phyloP scores from a whole-genome alignment of 2,888 invertebrate genomes.

The Rhimphoctona megacephalus region DNA sequence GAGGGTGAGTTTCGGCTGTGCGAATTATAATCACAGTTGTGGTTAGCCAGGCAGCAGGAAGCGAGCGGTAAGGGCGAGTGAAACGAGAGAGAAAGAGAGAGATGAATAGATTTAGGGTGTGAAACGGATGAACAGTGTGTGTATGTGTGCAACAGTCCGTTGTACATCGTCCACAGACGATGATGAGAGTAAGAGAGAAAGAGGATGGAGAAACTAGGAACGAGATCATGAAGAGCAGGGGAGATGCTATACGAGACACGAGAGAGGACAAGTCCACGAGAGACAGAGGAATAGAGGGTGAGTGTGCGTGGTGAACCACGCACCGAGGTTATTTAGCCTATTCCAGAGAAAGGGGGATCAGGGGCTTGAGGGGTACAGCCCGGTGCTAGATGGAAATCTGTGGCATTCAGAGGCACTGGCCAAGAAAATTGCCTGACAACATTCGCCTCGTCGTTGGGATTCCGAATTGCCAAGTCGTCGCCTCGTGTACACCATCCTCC shows the following conservation, averaged over 20 bases:
- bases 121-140: slow-evolving; percentile 55
- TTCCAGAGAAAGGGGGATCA: slow-evolving; percentile 53
- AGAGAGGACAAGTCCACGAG: slow-evolving; percentile 48
- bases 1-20: slow-evolving; percentile 76
- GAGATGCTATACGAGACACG: slow-evolving; percentile 37
- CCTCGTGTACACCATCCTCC: slow-evolving; percentile 18
- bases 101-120: slow-evolving; percentile 47
- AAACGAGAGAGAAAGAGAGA: slow-evolving; percentile 47
- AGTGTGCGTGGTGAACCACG: slow-evolving; percentile 64
- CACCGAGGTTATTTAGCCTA: slow-evolving; percentile 68
- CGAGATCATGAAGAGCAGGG: slow-evolving; percentile 50
- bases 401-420: slow-evolving; percentile 85
- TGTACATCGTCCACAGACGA: slow-evolving; percentile 47
- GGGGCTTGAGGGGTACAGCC: slow-evolving; percentile 65
- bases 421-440: slow-evolving; percentile 85
- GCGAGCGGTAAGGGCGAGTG: slow-evolving; percentile 52
- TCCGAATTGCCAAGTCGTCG: slow-evolving; percentile 78
- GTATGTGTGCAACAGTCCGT: slow-evolving; percentile 29
- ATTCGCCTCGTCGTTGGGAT: slow-evolving; percentile 78
- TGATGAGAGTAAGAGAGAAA: slow-evolving; percentile 22
- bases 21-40: slow-evolving; percentile 85
- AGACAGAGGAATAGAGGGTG: slow-evolving; percentile 43
- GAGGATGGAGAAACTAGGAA: slow-evolving; percentile 46
- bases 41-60: slow-evolving; percentile 79
- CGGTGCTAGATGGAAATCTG: slow-evolving; percentile 84